These are phyloP conservation scores for Drosophila siamana DNA, from an alignment of 2,888 invertebrate species.

Conservation along the genomic window DNA sequence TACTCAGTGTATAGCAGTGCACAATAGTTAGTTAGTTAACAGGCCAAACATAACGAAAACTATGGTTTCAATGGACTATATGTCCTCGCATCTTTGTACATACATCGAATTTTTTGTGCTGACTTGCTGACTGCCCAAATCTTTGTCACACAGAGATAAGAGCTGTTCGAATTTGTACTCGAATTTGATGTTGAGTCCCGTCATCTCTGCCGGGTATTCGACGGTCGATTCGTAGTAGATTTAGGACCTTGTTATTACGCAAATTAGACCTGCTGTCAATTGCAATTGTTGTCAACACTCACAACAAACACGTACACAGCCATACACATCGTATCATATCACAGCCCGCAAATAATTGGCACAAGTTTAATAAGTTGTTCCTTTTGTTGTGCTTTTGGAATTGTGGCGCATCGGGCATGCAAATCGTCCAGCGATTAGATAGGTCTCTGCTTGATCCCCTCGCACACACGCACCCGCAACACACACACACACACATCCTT, in stretches of 20 bases:
- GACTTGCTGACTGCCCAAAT: background rate
- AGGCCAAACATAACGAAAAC: background rate
- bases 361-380: slow-evolving; percentile 2
- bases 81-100: too few species aligned
- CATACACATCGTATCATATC: slow-evolving; percentile 25
- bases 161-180: background rate
- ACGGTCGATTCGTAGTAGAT: background rate
- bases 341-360: slow-evolving; percentile 3
- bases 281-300: slow-evolving; percentile 1
- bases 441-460: background rate
- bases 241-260: background rate
- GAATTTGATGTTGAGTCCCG: background rate
- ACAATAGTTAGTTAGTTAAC: background rate
- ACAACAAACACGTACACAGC: slow-evolving; percentile 6
- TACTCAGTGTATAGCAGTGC: background rate
- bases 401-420: slow-evolving; percentile 16
- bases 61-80: background rate
- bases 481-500: background rate
- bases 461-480: background rate
- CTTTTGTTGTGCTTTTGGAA: slow-evolving; percentile 6
- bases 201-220: background rate
- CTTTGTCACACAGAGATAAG: too few species aligned
- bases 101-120: background rate
- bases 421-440: slow-evolving; percentile 17
- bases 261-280: background rate